phyloP scores from a whole-genome alignment of 53 echinoderm and acorn worm genomes.

The Temnopleurus reevesii region DNA sequence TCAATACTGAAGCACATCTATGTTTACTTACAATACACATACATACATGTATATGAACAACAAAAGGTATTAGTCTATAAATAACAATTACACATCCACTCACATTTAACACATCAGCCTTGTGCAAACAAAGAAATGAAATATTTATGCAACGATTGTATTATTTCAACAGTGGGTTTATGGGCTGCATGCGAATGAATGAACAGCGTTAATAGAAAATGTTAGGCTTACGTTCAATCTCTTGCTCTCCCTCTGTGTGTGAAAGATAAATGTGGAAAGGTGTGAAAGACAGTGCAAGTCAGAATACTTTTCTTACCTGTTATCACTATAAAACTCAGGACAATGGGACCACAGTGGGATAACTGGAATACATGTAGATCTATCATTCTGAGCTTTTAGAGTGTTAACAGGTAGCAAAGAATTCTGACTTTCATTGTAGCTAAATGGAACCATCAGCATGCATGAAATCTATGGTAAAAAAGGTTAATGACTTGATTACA shows the following conservation, averaged over 20 bases:
- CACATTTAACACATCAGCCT: not conserved
- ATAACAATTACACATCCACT: not conserved
- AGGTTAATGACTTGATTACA: not conserved
- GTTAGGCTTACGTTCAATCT: constrained; percentile 60
- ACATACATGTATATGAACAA: too few species aligned
- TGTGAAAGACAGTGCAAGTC: too few species aligned
- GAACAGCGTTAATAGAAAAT: not conserved
- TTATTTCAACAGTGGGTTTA: not conserved
- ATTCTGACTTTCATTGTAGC: too few species aligned
- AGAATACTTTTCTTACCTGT: too few species aligned
- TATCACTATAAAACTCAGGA: too few species aligned
- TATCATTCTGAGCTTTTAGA: too few species aligned
- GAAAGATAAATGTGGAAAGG: constrained; percentile 37
- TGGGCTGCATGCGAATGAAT: constrained; percentile 2
- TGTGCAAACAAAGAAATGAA: not conserved
- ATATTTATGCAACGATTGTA: not conserved
- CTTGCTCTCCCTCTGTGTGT: constrained; percentile 49
- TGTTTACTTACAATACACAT: too few species aligned
- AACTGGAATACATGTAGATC: too few species aligned
- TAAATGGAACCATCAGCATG: constrained; percentile 25
- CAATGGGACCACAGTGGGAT: too few species aligned
- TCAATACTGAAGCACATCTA: too few species aligned
- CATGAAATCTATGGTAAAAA: not conserved
- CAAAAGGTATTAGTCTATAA: not conserved
- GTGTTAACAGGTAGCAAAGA: too few species aligned